These are phyloP conservation scores for Masticophis lateralis DNA, from an alignment of 2,797 vertebrate species.

Conservation along the genomic window DNA sequence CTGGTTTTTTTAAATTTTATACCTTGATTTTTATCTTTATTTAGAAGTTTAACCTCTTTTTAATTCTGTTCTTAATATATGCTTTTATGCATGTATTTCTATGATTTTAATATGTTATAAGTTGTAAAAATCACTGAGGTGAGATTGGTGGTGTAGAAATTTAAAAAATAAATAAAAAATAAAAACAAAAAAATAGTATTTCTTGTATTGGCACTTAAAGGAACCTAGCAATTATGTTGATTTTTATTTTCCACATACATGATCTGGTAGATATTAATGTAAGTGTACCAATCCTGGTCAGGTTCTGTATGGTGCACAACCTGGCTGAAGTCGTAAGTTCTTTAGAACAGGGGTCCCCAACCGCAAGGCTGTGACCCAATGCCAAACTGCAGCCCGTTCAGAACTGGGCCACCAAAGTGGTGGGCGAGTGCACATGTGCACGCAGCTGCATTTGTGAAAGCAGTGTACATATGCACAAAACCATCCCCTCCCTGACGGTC, in stretches of 20 bases:
- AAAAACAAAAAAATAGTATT: neutral
- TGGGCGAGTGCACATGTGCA: fast-evolving
- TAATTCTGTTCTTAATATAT: too few relatives aligned
- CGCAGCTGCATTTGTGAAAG: neutral
- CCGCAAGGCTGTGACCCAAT: neutral
- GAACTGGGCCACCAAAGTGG: neutral
- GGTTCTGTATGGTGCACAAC: neutral
- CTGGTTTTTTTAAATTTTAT: too few relatives aligned
- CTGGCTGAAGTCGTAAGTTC: neutral
- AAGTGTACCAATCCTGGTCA: neutral
- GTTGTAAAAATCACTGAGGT: too few relatives aligned
- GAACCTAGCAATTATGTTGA: neutral
- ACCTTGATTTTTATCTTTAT: too few relatives aligned
- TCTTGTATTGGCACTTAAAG: neutral
- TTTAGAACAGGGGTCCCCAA: neutral
- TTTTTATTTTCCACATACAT: neutral
- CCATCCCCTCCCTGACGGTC: too few relatives aligned
- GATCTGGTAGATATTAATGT: neutral
- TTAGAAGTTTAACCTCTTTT: too few relatives aligned
- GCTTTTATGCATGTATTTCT: too few relatives aligned
- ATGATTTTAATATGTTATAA: too few relatives aligned
- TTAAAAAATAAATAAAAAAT: neutral
- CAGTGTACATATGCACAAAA: too few relatives aligned
- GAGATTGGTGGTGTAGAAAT: too few relatives aligned
- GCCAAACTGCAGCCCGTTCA: too few relatives aligned